A percentile compares a stretch with the other conserved stretches of the same genome.
These are phyloP conservation scores for Zaprionus lineosus DNA, from an alignment of 2,888 invertebrate genomes.

Conservation along the genomic window DNA sequence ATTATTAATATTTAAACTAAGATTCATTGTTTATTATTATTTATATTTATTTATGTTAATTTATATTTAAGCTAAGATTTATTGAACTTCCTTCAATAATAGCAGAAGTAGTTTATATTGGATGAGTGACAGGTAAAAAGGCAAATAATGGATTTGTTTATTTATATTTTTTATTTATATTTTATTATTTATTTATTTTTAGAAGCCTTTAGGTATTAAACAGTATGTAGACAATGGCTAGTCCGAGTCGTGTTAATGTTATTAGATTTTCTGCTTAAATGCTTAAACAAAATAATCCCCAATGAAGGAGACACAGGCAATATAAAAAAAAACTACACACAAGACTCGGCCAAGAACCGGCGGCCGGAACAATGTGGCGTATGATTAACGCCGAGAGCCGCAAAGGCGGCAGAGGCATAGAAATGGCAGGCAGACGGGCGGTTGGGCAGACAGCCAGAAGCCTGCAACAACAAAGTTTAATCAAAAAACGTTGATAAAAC, in stretches of 20 bases:
- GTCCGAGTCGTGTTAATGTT: slow-evolving; percentile 29
- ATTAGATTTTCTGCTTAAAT: slow-evolving; percentile 7
- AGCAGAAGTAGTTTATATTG: no score
- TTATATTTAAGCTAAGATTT: no score
- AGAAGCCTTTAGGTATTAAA: no score
- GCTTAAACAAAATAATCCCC: slow-evolving; percentile 14
- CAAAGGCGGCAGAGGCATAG: slow-evolving; percentile 54
- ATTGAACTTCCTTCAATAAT: no score
- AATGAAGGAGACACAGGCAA: slow-evolving; percentile 4
- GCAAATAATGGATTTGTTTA: neutral
- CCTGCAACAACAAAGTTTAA: slow-evolving; percentile 55
- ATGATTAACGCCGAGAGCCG: slow-evolving; percentile 69
- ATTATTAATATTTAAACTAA: no score
- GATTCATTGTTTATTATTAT: no score
- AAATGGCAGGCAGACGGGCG: slow-evolving; percentile 48
- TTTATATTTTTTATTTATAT: no score
- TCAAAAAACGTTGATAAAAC: slow-evolving; percentile 76
- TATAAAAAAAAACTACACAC: slow-evolving; percentile 42
- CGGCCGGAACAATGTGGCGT: slow-evolving; percentile 47
- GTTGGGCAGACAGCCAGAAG: slow-evolving; percentile 17
- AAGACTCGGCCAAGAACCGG: slow-evolving; percentile 10
- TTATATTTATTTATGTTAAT: no score
- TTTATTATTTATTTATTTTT: no score
- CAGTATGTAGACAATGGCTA: no score
- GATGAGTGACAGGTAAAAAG: neutral